Base-by-base conservation (phyloP, 2,888 invertebrate genomes). In the Oscheius sp. region DNA sequence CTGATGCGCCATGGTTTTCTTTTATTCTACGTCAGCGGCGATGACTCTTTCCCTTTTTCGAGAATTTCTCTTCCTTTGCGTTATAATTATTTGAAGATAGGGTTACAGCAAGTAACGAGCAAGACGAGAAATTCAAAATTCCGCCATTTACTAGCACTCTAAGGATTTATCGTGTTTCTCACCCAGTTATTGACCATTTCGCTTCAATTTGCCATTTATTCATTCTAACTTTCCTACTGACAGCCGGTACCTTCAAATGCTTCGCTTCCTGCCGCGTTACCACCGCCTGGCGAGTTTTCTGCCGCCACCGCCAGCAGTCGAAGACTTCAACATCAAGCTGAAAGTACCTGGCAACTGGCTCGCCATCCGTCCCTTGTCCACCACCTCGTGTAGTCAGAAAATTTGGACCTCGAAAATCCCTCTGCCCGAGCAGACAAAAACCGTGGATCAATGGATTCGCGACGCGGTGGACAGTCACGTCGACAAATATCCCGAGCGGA, bases 381-480 rank as follows among this genome's bases (percentile, higher is more conserved):
- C 49, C 1, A 9, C 49, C 7, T 9, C 49, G 35, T 35, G 9
- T 35, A 35, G 35, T 9, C 3, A 9, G 35, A 35, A 43, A 13
- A 43, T 61, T 21, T 61, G 61, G 61, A 61, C 18, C 41, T 61
- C 61, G 21, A 41, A 18, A 43, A n/a, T 21, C n/a, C 13, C 6
- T 43, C 43, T 61, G 0, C 61, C 61, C n/a, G 43, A 61, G 45
- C 41, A 61, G 41, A 43, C 41, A 1, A 41, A 21, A 18, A 61
- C 61, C 21, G 13, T 45, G 21, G 61, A 61, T 43, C n/a, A 18
- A 21, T 35, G 12, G 1, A 61, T 61, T 18, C 23, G 43, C 21
- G 61, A 41, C 1, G 61, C 61, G 23, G 18, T 61, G 21, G 21
- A 16, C 41, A 61, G 43, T 7, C 43, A 43, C 13, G 43, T 18